Evolutionary conservation across 2,113 vertebrate genomes (phyloP).

Genomic region (Channa argus): DNA sequence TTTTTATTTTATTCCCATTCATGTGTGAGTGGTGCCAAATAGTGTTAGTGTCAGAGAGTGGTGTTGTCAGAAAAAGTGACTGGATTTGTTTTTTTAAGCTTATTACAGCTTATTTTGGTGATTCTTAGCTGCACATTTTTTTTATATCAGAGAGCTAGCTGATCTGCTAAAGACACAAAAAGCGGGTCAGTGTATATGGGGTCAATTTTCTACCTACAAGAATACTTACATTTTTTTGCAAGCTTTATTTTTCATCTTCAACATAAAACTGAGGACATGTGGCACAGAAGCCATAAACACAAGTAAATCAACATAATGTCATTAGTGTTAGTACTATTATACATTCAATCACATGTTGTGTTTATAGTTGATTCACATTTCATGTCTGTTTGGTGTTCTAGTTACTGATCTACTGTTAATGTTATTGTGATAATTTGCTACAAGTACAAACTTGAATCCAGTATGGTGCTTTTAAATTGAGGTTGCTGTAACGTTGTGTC

Average conservation of each 20-base stretch:
- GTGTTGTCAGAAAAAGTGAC: no score
- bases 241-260: no score
- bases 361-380: neutral
- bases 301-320: neutral
- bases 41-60: no score
- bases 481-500: neutral
- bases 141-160: no score
- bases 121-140: no score
- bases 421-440: neutral
- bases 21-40: no score
- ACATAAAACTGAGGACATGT: neutral
- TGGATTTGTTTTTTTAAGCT: no score
- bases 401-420: neutral
- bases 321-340: constrained; percentile 13
- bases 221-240: no score
- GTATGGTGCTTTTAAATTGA: neutral
- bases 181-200: neutral
- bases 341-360: constrained; percentile 1
- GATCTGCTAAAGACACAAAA: neutral
- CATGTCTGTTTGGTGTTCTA: neutral
- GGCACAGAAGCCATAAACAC: neutral
- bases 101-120: no score
- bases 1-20: no score
- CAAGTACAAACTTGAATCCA: neutral
- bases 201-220: neutral